Base-by-base conservation (phyloP, 2,888 invertebrate species). In the Bellardia pandia region DNA sequence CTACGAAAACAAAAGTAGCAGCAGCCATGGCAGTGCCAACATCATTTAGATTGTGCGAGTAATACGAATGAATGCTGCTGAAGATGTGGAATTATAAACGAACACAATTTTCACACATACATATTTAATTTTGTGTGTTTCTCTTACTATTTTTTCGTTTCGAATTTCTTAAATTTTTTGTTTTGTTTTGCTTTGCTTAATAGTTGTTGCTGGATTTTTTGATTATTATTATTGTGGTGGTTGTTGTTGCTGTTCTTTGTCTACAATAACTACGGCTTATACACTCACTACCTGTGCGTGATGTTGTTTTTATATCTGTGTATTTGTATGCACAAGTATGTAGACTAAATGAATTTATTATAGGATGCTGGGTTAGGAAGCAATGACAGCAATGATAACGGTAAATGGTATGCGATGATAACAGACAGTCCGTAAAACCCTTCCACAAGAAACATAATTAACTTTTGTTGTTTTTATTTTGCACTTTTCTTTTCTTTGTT, bases 401-500 rank as follows among this genome's bases (percentile, higher is more conserved):
- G 68, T 60, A 68, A 68, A 53, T 77, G 66, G 51, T 51, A 45
- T 82, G 62, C 14, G 56, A 48, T 48, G 62, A 72, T 68, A 81
- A 77, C 40, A 58, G 69, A 69, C 68, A 58, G 51, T 58, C 37
- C 76, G 58, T 64, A 69, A 74, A 82, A 69, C 86, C 86, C 62
- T 71, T 30, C n/a, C 74, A 78, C 13, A 69, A 33, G n/a, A 37
- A 62, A 62, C 68, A 78, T 78, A 62, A 81, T 74, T 66, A 68
- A 64, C 66, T 68, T 74, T 81, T 76, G 13, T 76, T 45, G 8
- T 72, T 53, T 42, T 80, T n/a, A 6, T 56, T 5, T 23, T 53
- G n/a, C 51, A 8, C 16, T 56, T 37, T 13, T 51, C 6, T 30
- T 23, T 40, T 14, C 53, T 42, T 4, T 23, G 53, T 42, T 4